Evolutionary conservation across 2,888 invertebrate species (phyloP).

Genomic region (Resseliella maxima): DNA sequence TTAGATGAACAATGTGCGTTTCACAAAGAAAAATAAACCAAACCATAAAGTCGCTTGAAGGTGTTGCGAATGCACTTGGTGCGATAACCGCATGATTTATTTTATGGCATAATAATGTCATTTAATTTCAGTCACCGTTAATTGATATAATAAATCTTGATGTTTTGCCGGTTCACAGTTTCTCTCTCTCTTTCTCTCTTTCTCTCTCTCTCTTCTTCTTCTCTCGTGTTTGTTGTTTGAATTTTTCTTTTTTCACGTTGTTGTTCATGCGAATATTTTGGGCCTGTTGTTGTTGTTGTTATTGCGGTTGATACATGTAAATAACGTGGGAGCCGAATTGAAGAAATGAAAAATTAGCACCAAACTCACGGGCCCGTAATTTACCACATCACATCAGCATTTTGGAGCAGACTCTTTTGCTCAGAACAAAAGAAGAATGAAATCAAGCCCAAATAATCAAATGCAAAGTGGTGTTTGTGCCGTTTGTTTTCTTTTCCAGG

Average conservation of each 20-base stretch:
- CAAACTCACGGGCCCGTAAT: background rate
- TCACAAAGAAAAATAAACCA: background rate
- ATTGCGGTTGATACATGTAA: constrained; percentile 13
- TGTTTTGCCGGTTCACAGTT: background rate
- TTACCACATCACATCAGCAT: constrained; percentile 1
- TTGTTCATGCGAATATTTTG: background rate
- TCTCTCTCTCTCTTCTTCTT: background rate
- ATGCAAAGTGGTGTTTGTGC: background rate
- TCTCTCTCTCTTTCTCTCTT: background rate
- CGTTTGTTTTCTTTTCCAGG: background rate
- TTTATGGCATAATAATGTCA: constrained; percentile 42
- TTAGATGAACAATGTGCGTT: too few species aligned
- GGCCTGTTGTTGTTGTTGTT: background rate
- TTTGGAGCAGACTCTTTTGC: background rate
- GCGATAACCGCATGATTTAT: constrained; percentile 17
- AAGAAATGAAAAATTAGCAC: constrained; percentile 18
- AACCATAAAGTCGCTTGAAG: background rate
- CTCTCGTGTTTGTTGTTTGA: background rate
- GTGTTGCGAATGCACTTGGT: constrained; percentile 34
- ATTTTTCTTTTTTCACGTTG: background rate
- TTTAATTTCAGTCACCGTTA: constrained; percentile 51
- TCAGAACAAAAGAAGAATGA: background rate
- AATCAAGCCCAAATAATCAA: background rate
- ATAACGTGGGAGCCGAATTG: constrained; percentile 1
- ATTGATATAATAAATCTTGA: constrained; percentile 45